Evolutionary conservation across 1,140 invertebrate genomes (phyloP), one percentile per base, ranked within the genome.

Genomic region (Drosophila rhopaloa): DNA sequence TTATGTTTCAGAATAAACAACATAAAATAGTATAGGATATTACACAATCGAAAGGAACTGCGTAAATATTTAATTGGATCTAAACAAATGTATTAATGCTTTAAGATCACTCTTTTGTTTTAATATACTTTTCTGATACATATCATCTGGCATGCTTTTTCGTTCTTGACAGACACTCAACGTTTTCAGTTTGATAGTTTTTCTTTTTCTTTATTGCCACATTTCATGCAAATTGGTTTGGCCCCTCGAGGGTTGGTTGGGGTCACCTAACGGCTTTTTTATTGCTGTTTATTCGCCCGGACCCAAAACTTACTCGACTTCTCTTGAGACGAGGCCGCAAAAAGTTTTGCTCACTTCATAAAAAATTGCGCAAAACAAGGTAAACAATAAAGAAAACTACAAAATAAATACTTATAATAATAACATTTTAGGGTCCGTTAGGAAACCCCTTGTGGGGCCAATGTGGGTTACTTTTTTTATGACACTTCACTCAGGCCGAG

Each of bases 391-490:
- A 60, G 54, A 62, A 58, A 73, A 83, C 79, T 83, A 76, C 60
- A 79, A 84, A 80, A 79, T 79, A 86, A 86, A 86, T 88, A 89
- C 84, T 83, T 89, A 79, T 62, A 72, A 68, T 83, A 83, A 88
- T 76, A 88, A 76, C 72, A 79, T 83, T 83, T 88, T 59, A 66
- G 61, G 71, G 75, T 76, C 82, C 83, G 83, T 86, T 86, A 83
- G 81, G 60, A 81, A 79, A 76, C 61, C 70, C 76, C 79, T 82
- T 57, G 65, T 55, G 66, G 61, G 44, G 44, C 66, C 65, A 74
- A 88, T 89, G 71, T 88, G 79, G 79, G 83, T 83, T 88, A 88
- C 66, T 59, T 60, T 73, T 24, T 66, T 80, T 76, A 72, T 80
- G 76, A 60, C 61, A 73, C 76, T 84, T 84, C 38, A 84, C 57